Evolutionary conservation across 2,888 invertebrate genomes (phyloP), one percentile per base, ranked within the genome.

Genomic region (Anticlea derivata): DNA sequence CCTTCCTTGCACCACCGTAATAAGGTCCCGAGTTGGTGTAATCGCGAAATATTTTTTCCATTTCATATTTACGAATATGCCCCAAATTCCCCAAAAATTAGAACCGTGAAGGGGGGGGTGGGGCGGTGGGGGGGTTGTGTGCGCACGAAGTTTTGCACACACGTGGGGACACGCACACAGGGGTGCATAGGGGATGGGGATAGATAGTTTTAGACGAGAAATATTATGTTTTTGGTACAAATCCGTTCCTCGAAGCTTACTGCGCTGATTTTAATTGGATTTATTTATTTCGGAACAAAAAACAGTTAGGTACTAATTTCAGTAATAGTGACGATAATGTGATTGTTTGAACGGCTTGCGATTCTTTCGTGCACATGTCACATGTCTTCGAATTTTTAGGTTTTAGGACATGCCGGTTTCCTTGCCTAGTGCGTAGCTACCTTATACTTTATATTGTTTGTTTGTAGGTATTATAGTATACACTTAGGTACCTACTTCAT

Each of bases 1-100:
- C 41, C 52, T 55, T 76, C 83, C 75, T 65, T 84, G 77, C 49
- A 20, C 46, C 8, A 1, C 1, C 1, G 13, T 4, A 1, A 62
- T 73, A 87, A 58, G 66, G 78, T 70, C 50, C 55, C 77, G 68
- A 82, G 56, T 81, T 49, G 55, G n/a, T 41, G 55, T 66, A 52
- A 50, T 62, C 78, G 81, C 80, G 82, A 85, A 87, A 89, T 90
- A 90, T 90, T 90, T 90, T 90, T 90, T 90, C 90, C 90, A 90
- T 90, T 90, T 90, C 90, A 91, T 90, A 91, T 91, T 91, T 91
- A 91, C 91, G 91, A 91, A 91, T 91, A 91, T 91, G 90, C 87
- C 91, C 90, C 89, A 90, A 91, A 91, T 91, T 91, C 91, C 86
- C 89, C 82, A 91, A 91, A 91, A 91, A 91, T 91, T 91, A 91